A percentile compares a stretch with the other conserved stretches of the same genome.
Evolutionary conservation across 2,113 vertebrate species (phyloP).

Genomic region (Promerops cafer): DNA sequence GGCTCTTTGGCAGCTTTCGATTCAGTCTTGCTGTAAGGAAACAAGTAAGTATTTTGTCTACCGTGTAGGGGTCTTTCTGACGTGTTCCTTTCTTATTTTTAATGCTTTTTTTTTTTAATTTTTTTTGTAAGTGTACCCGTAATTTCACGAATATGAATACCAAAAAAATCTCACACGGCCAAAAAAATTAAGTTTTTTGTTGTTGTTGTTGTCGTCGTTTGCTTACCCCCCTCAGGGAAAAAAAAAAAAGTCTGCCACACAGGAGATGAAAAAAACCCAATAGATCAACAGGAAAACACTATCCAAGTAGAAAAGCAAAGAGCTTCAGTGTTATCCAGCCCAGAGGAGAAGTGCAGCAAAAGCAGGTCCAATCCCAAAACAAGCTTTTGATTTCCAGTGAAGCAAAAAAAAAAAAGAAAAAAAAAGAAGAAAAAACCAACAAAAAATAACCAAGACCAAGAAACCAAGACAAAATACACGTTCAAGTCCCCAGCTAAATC

Average conservation of each 20-base stretch:
- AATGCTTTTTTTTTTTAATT: not conserved
- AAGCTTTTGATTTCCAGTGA: conserved; percentile 53
- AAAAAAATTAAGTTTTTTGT: not conserved
- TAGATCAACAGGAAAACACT: conserved; percentile 51
- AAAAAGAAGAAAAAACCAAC: fast-evolving
- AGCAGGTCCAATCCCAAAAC: conserved; percentile 60
- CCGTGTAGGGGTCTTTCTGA: conserved; percentile 56
- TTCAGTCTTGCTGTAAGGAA: conserved; percentile 62
- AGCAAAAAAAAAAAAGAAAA: not conserved
- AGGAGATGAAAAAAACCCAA: not conserved
- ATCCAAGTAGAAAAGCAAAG: conserved; percentile 55
- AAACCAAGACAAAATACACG: conserved; percentile 36
- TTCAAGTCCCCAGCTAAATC: conserved; percentile 27
- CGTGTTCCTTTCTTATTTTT: conserved; percentile 53
- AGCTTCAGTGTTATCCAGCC: conserved; percentile 68
- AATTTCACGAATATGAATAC: conserved; percentile 71
- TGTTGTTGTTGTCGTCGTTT: not conserved
- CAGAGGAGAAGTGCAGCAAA: conserved; percentile 64
- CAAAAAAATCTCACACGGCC: conserved; percentile 68
- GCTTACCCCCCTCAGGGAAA: not conserved
- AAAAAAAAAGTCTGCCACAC: conserved; percentile 32
- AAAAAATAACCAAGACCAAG: not conserved
- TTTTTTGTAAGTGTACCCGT: conserved; percentile 76
- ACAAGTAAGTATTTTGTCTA: conserved; percentile 63
- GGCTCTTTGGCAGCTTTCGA: conserved; percentile 72